Percentiles rank a stretch among this genome's conserved stretches.
Evolutionary conservation across 2,113 vertebrate species (phyloP).

Genomic region (Jaculus jaculus): DNA sequence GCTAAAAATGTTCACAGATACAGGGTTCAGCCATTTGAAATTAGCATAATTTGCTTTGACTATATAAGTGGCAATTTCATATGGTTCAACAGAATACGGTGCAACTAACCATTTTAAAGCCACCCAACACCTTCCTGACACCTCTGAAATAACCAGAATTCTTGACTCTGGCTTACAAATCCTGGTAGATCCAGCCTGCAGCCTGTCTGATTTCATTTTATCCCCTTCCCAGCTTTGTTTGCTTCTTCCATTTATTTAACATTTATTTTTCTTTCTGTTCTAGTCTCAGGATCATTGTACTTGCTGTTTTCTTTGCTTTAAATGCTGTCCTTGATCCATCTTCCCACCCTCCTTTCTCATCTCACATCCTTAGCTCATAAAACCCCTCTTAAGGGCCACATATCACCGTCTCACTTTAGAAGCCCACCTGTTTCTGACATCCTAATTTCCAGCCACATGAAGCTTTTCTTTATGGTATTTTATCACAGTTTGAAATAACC

Average conservation of each 20-base stretch:
- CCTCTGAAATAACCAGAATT: background rate
- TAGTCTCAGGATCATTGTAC: background rate
- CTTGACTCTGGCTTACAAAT: background rate
- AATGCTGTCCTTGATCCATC: background rate
- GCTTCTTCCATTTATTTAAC: background rate
- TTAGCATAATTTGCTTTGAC: background rate
- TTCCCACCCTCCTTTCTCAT: too few species aligned
- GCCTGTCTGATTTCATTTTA: background rate
- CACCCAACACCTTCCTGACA: background rate
- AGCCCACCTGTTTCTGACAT: too few species aligned
- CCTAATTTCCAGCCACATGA: background rate
- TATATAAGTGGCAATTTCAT: background rate
- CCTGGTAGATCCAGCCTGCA: background rate
- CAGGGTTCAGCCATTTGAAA: background rate
- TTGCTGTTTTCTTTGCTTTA: background rate
- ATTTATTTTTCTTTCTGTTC: background rate
- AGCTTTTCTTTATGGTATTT: background rate
- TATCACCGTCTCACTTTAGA: too few species aligned
- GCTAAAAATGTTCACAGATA: background rate
- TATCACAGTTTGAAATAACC: background rate
- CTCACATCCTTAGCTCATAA: background rate
- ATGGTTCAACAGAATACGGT: background rate
- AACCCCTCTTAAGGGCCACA: background rate
- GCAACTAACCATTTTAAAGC: too few species aligned
- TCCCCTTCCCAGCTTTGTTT: too few species aligned